Evolutionary conservation across 2,797 vertebrate genomes (phyloP), one percentile per base, ranked within the genome.

Genomic region (Danionella dracula): DNA sequence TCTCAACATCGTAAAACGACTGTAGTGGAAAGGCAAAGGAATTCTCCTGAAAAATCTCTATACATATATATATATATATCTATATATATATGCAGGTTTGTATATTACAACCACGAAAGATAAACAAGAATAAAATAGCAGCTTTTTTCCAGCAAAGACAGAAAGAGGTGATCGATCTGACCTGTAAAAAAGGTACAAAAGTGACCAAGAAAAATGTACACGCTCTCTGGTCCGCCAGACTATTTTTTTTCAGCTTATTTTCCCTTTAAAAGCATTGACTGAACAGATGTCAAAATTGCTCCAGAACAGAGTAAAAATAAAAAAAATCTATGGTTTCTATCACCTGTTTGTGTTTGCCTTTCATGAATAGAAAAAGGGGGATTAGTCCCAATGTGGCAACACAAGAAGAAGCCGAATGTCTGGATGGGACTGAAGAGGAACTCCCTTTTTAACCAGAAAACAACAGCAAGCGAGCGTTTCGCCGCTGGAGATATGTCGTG

Each of bases 161-260:
- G 87, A 87, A 87, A n/a, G n/a, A 90, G 89, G 90, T 92, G 91
- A 94, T 91, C 86, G 23, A 92, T 93, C 90, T 92, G 90, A 93
- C 96, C 92, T 74, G 86, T 96, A 96, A 86, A 95, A 98, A 97
- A 94, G 90, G 91, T 96, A 95, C 89, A 94, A 96, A 96, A 96
- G 92, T 94, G 93, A 96, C 83, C 79, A 90, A 92, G 74, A 90
- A 87, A 86, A 79, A 89, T 90, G 90, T 87, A 87, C 91, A 91
- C 89, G 92, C 87, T 88, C 88, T 87, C 86, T 68, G 87, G 89
- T 89, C 88, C 90, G 87, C 87, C 84, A 89, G 90, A 89, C 83
- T 91, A 87, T 31, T 1, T 35, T 35, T 11, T 9, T 35, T 8
- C 32, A 9, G 32, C n/a, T 35, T 44, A 35, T 29, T 37, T 10